These are phyloP conservation scores for Bombylius major DNA, from an alignment of 2,888 invertebrate genomes.

Conservation along the genomic window DNA sequence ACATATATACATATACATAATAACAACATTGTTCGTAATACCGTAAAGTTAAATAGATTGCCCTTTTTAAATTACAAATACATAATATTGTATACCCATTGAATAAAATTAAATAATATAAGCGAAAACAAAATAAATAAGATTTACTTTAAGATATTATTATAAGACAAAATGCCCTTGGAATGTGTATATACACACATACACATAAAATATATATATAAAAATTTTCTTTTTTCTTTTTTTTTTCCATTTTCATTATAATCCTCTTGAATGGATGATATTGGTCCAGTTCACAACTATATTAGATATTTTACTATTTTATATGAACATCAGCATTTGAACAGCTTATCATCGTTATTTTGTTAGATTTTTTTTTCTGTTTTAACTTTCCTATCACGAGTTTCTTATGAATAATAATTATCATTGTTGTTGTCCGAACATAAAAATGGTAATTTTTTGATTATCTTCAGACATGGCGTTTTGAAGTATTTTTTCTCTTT, in stretches of 20 bases:
- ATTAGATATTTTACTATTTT: not conserved
- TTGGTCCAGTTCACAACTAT: not conserved
- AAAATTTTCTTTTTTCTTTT: not conserved
- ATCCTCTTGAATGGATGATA: not conserved
- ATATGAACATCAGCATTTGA: too few species aligned
- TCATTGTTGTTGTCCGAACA: conserved; percentile 1
- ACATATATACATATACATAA: not conserved
- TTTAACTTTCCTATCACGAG: conserved; percentile 6
- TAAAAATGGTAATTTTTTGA: conserved; percentile 8
- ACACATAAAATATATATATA: too few species aligned
- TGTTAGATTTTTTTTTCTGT: not conserved
- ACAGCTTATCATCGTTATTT: too few species aligned
- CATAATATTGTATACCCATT: not conserved
- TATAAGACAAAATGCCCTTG: not conserved
- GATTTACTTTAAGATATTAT: not conserved
- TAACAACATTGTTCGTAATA: not conserved
- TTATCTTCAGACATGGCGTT: not conserved
- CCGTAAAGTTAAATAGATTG: not conserved
- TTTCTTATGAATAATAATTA: conserved; percentile 9
- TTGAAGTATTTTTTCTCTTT: not conserved
- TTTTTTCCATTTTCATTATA: not conserved
- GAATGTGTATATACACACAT: too few species aligned
- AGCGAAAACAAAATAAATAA: not conserved
- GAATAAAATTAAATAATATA: not conserved
- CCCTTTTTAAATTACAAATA: not conserved